These are phyloP conservation scores for Erinaceus europaeus DNA, from an alignment of 2,113 vertebrate species.

Conservation along the genomic window DNA sequence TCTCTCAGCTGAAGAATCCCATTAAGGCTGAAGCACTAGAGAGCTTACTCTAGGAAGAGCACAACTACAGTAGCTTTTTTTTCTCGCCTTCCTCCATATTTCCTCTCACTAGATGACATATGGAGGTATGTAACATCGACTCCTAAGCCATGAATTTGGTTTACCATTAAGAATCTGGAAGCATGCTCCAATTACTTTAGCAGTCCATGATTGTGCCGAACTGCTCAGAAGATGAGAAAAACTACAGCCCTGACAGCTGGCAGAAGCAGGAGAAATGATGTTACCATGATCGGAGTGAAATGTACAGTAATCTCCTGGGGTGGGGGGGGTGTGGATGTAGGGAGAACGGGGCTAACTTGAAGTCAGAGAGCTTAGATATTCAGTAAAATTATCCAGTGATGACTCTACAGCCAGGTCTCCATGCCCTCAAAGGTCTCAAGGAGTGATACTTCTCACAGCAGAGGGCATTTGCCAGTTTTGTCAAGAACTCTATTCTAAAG, in stretches of 20 bases:
- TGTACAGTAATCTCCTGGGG: neutral
- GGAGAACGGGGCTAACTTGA: neutral
- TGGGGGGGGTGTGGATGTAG: neutral
- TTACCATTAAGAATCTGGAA: constrained; percentile 11
- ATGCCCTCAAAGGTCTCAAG: neutral
- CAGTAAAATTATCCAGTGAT: constrained; percentile 10
- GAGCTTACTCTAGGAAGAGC: neutral
- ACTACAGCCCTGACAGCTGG: neutral
- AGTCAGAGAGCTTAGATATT: constrained; percentile 41
- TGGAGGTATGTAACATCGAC: neutral
- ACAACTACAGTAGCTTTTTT: neutral
- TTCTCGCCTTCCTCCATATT: constrained; percentile 8
- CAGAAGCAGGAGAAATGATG: neutral
- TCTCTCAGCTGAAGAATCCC: neutral
- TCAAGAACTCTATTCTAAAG: neutral
- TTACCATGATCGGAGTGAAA: constrained; percentile 28
- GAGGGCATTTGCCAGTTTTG: neutral
- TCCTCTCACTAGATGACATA: neutral
- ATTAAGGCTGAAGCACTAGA: neutral
- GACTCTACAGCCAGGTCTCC: constrained; percentile 7
- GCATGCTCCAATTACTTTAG: neutral
- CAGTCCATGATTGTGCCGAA: neutral
- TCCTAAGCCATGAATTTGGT: neutral
- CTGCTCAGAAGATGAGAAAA: constrained; percentile 18
- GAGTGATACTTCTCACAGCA: neutral